These are phyloP conservation scores for Ammodramus savannarum DNA, from an alignment of 2,113 vertebrate species.

Conservation along the genomic window DNA sequence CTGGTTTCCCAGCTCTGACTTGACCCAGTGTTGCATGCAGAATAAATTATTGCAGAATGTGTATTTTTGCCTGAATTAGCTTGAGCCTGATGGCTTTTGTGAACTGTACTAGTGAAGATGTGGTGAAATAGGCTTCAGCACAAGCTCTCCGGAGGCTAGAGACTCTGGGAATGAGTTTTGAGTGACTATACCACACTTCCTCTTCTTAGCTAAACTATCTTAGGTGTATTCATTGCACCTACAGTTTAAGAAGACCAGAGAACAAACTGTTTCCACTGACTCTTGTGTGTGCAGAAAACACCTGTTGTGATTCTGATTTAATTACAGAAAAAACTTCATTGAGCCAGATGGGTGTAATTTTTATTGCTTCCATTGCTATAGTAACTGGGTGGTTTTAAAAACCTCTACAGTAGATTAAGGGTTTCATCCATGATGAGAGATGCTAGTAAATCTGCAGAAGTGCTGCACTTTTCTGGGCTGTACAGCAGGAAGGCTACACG, in stretches of 20 bases:
- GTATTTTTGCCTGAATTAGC: neutral
- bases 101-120: neutral
- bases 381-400: neutral
- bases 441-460: neutral
- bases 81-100: neutral
- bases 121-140: neutral
- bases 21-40: neutral
- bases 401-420: neutral
- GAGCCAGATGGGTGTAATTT: conserved; percentile 12
- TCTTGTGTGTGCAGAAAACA: neutral
- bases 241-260: neutral
- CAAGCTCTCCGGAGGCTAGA: neutral
- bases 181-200: neutral
- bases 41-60: neutral
- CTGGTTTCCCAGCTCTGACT: neutral
- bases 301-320: conserved; percentile 10
- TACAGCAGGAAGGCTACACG: neutral
- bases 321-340: neutral
- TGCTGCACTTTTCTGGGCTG: neutral
- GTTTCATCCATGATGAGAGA: neutral
- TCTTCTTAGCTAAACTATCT: neutral
- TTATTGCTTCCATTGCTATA: conserved; percentile 8
- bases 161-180: neutral
- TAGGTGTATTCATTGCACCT: neutral
- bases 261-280: neutral